Evolutionary conservation across 2,113 vertebrate genomes (phyloP).

Genomic region (Camelus bactrianus): DNA sequence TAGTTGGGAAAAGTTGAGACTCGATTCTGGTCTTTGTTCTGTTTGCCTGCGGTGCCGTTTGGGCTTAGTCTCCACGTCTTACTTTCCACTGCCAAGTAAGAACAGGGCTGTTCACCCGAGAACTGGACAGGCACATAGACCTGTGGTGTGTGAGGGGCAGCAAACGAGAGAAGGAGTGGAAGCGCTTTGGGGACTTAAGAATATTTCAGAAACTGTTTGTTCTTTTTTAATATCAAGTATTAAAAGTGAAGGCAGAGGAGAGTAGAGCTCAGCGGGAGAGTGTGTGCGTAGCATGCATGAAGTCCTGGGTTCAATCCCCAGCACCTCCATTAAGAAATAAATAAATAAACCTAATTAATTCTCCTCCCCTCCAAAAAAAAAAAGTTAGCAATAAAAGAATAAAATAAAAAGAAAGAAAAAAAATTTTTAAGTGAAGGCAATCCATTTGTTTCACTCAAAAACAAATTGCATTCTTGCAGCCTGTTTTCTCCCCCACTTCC

Average conservation of each 20-base stretch:
- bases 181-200: background rate
- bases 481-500: background rate
- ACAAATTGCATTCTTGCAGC: background rate
- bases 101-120: rapidly evolving
- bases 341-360: no score
- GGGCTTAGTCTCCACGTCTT: background rate
- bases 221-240: background rate
- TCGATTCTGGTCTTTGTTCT: background rate
- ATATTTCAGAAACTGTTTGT: background rate
- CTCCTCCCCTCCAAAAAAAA: no score
- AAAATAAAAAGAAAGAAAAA: no score
- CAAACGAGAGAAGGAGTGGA: background rate
- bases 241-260: background rate
- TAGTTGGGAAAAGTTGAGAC: background rate
- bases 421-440: background rate
- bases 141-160: background rate
- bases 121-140: background rate
- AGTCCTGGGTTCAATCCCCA: no score
- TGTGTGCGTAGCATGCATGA: no score
- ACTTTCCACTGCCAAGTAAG: background rate
- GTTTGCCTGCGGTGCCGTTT: background rate
- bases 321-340: no score
- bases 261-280: no score
- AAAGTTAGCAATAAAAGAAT: no score
- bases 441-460: background rate